Evolutionary conservation across 2,888 invertebrate species (phyloP).

Genomic region (Nephrotoma appendiculata): DNA sequence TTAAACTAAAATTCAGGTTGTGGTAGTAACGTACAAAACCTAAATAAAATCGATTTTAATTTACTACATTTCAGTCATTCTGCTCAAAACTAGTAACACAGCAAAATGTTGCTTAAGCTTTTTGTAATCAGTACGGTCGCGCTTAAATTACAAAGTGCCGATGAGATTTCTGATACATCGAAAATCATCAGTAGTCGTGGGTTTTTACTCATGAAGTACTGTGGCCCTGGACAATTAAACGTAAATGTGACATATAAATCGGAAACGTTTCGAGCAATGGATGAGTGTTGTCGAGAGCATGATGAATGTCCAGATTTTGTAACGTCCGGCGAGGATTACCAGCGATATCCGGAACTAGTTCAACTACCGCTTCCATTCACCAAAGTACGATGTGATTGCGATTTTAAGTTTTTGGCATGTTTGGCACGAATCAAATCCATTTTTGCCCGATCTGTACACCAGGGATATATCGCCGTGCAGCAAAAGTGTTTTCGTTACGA

Average conservation of each 20-base stretch:
- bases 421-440: neutral
- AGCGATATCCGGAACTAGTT: neutral
- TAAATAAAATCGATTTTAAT: neutral
- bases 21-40: neutral
- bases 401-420: neutral
- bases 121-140: neutral
- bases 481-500: conserved; percentile 2
- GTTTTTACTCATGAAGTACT: neutral
- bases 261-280: neutral
- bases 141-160: neutral
- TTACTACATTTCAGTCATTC: neutral
- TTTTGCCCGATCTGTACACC: neutral
- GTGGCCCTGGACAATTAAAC: neutral
- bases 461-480: conserved; percentile 1
- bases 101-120: neutral
- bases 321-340: neutral
- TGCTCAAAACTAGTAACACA: neutral
- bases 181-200: neutral
- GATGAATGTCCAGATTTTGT: conserved; percentile 5
- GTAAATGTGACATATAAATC: neutral
- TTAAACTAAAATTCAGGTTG: neutral
- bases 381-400: conserved; percentile 3
- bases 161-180: neutral
- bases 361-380: neutral
- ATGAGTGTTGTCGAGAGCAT: neutral